Evolutionary conservation across 2,797 vertebrate species (phyloP).

Genomic region (Onychomys leucogaster): DNA sequence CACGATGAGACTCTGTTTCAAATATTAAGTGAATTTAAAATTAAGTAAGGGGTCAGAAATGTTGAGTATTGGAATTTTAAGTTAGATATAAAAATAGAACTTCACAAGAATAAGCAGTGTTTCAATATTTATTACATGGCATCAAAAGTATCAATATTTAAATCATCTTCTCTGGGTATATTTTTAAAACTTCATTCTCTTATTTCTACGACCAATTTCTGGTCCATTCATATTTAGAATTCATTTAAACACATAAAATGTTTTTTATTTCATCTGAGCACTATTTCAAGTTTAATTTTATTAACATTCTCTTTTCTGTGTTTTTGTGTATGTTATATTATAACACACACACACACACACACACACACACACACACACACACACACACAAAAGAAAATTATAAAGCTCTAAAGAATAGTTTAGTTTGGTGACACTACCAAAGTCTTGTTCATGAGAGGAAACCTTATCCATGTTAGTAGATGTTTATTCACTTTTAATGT

Average conservation of each 20-base stretch:
- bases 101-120: not conserved
- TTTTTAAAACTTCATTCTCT: constrained; percentile 1
- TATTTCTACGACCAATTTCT: not conserved
- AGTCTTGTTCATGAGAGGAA: not conserved
- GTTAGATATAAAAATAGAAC: constrained; percentile 36
- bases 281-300: constrained; percentile 35
- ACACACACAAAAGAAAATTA: not conserved
- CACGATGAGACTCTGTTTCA: not conserved
- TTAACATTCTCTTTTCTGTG: not conserved
- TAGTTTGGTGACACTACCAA: not conserved
- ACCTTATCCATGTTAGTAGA: not conserved
- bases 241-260: not conserved
- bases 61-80: constrained; percentile 1
- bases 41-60: constrained; percentile 38
- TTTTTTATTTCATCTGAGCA: constrained; percentile 32
- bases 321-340: constrained; percentile 20
- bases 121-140: not conserved
- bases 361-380: not conserved
- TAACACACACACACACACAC: not conserved
- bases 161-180: not conserved
- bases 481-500: not conserved
- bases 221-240: constrained; percentile 1
- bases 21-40: not conserved
- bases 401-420: not conserved
- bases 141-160: constrained; percentile 3